Conservation (phyloP, 2,113 vertebrate genomes). For the Oxyura jamaicensis region DNA sequence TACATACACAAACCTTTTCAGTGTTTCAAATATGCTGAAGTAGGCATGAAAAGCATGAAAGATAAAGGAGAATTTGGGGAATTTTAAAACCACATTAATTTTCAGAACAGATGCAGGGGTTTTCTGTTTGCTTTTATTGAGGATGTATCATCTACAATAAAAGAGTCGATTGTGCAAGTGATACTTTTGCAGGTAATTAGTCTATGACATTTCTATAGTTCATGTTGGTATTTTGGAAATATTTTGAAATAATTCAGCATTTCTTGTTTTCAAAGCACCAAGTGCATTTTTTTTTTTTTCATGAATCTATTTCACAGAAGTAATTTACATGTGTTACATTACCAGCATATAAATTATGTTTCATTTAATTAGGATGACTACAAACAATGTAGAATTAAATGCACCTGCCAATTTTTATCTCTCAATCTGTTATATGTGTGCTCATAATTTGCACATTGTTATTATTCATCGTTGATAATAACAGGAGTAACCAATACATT, state of each 20-base stretch:
- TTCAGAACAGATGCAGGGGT: background rate
- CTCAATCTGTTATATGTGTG: background rate
- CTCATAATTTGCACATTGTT: background rate
- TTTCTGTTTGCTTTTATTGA: conserved; percentile 6
- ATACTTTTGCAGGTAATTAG: conserved; percentile 51
- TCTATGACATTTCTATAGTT: background rate
- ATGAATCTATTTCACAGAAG: background rate
- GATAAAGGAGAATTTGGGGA: background rate
- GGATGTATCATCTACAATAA: conserved; percentile 8
- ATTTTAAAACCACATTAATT: conserved; percentile 3
- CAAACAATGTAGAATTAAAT: background rate
- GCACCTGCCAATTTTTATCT: background rate
- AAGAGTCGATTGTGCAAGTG: background rate
- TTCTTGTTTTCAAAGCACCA: conserved; percentile 17
- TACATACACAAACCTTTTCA: background rate
- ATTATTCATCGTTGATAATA: background rate
- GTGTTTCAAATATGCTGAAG: conserved; percentile 27
- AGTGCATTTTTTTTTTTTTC: background rate
- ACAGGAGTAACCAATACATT: background rate
- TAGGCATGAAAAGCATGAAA: background rate
- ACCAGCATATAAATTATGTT: background rate
- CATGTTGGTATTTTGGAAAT: conserved; percentile 21
- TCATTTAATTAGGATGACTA: background rate
- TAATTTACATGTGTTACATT: background rate
- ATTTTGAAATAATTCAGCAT: conserved; percentile 39